Conservation (phyloP, 2,797 vertebrate species). For the Percopsis omiscomaycus region DNA sequence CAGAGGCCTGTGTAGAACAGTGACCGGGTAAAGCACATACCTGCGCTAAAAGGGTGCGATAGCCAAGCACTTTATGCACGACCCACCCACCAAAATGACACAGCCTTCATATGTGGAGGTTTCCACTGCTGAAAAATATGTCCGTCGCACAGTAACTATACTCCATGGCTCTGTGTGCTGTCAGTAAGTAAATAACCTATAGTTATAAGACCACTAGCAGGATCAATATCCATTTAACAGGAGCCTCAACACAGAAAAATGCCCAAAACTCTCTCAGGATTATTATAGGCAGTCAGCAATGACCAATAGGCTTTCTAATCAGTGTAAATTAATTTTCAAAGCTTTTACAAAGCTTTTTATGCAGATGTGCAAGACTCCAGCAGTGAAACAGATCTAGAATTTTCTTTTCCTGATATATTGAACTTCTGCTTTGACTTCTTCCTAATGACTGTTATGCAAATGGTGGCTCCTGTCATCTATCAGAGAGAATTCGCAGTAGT, state of each 20-base stretch:
- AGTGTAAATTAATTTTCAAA: slow-evolving; percentile 22
- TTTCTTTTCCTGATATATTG: slow-evolving; percentile 22
- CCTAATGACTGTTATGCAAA: slow-evolving; percentile 36
- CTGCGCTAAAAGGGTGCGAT: neutral
- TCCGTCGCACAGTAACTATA: slow-evolving; percentile 1
- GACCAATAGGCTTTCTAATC: slow-evolving; percentile 5
- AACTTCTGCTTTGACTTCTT: slow-evolving; percentile 20
- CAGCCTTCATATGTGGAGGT: too few species aligned
- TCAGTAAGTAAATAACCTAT: neutral
- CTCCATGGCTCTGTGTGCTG: neutral
- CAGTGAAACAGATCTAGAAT: neutral
- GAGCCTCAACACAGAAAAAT: neutral
- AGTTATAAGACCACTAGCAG: neutral
- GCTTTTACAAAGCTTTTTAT: slow-evolving; percentile 6
- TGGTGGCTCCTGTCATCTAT: slow-evolving; percentile 40
- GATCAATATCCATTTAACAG: slow-evolving; percentile 5
- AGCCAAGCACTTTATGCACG: too few species aligned
- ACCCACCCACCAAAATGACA: too few species aligned
- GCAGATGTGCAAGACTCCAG: slow-evolving; percentile 2
- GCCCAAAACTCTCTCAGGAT: slow-evolving; percentile 3
- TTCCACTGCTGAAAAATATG: too few species aligned
- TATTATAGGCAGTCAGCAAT: neutral
- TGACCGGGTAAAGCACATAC: neutral
- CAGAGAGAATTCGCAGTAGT: slow-evolving; percentile 13
- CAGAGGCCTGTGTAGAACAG: slow-evolving; percentile 60